Conservation (phyloP, 2,113 vertebrate species). For the Pteronura brasiliensis region DNA sequence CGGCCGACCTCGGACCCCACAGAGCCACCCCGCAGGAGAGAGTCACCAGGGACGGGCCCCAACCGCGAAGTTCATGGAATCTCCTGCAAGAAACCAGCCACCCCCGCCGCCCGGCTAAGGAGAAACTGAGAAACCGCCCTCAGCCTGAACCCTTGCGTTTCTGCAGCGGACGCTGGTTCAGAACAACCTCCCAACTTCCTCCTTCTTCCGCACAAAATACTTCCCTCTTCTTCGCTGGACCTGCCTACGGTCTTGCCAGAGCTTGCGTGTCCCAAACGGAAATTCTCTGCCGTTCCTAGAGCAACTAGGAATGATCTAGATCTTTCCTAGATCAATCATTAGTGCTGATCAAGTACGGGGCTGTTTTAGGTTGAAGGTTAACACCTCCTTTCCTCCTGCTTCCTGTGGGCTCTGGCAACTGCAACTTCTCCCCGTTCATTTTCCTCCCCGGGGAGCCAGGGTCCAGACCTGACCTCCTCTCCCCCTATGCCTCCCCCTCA, state of each 20-base stretch:
- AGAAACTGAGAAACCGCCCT: background rate
- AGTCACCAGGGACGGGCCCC: background rate
- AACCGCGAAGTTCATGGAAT: background rate
- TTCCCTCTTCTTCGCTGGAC: background rate
- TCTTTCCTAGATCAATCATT: background rate
- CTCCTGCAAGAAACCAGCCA: background rate
- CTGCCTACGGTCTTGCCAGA: background rate
- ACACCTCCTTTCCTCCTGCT: background rate
- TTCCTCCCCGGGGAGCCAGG: background rate
- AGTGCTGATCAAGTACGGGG: background rate
- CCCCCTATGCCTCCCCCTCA: too few relatives aligned
- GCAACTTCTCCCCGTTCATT: background rate
- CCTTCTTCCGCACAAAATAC: background rate
- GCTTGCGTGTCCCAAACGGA: background rate
- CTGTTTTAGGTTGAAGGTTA: background rate
- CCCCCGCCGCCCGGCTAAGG: background rate
- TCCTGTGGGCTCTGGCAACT: background rate
- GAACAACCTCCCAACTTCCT: background rate
- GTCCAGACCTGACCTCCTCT: background rate
- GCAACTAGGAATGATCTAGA: too few relatives aligned
- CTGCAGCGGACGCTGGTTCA: background rate
- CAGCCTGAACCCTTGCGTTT: background rate
- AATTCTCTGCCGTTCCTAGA: background rate
- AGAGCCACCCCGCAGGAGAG: background rate
- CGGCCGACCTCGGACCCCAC: background rate